Base-by-base conservation (phyloP, 2,888 invertebrate genomes). In the Tenthredo scrophulariae region DNA sequence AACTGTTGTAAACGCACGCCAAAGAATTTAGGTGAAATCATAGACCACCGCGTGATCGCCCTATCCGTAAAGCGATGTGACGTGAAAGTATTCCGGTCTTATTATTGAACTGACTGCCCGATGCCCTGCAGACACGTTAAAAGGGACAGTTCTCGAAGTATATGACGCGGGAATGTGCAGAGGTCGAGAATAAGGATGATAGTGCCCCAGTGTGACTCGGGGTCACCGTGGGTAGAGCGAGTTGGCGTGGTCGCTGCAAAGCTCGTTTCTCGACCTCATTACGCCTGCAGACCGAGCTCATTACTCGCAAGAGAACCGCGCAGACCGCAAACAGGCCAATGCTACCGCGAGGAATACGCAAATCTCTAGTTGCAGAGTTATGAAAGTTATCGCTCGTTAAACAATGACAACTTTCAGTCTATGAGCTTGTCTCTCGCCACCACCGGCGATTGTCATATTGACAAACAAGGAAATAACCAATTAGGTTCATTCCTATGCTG, bases 241-340 rank as follows among this genome's bases (percentile, higher is more conserved):
- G 67, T 83, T 70, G 70, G 83, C 83, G 83, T 83, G 83, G 83
- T 46, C 54, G 46, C 10, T 67, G 67, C 67, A 67, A 70, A 83
- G 67, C 83, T 83, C 83, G 83, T 65, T 70, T 83, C 89, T 87
- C 88, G 89, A 89, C 88, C 91, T 91, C 91, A 91, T 92, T 92
- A 92, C 91, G 90, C 89, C 90, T 88, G 89, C 90, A 88, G 89
- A 89, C 89, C 88, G 86, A 91, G 90, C 91, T 92, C 92, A 92
- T 92, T 92, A 91, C 90, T 88, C 84, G 87, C 83, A 67, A 80
- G 80, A 37, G 80, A 80, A 80, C 62, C 80, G 58, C 37, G 80
- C 84, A 88, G 87, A 92, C 92, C 92, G 91, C 92, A 92, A 91
- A 90, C 89, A 88, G 91, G 91, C 89, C 90, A 89, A 88, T 89